Percentiles rank a stretch among this genome's conserved stretches.
phyloP scores from a whole-genome alignment of 2,113 vertebrate genomes.

The Chamaea fasciata region DNA sequence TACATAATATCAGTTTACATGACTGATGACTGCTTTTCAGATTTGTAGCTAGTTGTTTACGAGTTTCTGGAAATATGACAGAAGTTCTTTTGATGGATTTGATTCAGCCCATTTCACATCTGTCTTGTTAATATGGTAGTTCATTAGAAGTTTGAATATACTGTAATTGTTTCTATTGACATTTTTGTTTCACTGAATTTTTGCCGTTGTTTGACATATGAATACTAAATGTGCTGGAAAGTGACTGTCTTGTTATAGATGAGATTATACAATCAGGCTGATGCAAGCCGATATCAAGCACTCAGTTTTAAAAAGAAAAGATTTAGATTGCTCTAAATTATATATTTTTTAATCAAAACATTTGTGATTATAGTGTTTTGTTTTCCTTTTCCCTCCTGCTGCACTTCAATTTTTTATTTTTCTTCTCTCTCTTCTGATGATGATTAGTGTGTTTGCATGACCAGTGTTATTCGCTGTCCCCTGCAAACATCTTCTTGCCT shows the following conservation, averaged over 20 bases:
- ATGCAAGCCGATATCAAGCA: neutral
- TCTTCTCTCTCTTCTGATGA: neutral
- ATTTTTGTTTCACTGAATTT: constrained; percentile 32
- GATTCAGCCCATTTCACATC: constrained; percentile 38
- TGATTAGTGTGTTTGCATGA: neutral
- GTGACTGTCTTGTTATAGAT: neutral
- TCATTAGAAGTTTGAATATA: constrained; percentile 42
- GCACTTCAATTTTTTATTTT: neutral
- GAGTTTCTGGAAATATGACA: neutral
- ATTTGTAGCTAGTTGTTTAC: constrained; percentile 31
- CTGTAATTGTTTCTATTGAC: constrained; percentile 36
- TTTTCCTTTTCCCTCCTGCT: neutral
- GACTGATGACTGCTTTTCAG: constrained; percentile 11
- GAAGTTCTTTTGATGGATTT: constrained; percentile 30
- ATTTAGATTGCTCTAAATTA: constrained; percentile 31
- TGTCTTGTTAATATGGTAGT: constrained; percentile 10
- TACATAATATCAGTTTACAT: neutral
- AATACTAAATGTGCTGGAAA: constrained; percentile 14
- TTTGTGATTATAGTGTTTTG: constrained; percentile 25
- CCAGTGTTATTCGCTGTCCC: neutral
- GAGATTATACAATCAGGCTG: constrained; percentile 15
- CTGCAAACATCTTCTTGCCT: neutral
- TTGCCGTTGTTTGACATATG: neutral
- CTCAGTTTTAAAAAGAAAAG: constrained; percentile 19
- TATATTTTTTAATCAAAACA: constrained; percentile 27